phyloP scores from a whole-genome alignment of 2,888 invertebrate species.

The Saturnia pavonia region DNA sequence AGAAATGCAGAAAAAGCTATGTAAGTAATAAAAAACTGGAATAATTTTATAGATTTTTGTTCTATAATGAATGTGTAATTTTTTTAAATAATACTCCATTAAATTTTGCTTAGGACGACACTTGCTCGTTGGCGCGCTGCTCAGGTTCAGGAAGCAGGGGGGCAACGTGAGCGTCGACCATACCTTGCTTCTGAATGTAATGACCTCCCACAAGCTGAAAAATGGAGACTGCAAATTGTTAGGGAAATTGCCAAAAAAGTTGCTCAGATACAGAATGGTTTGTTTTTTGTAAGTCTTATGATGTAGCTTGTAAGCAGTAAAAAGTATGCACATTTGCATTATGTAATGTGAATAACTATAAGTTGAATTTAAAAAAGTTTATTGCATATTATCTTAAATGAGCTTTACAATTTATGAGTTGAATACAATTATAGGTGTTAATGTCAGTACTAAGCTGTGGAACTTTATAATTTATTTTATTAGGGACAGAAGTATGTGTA shows the following conservation, averaged over 20 bases:
- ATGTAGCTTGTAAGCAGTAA: not conserved
- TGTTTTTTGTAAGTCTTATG: constrained; percentile 20
- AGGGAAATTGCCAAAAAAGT: constrained; percentile 99
- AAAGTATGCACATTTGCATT: not conserved
- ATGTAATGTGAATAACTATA: not conserved
- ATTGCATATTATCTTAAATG: not conserved
- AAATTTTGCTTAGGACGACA: constrained; percentile 88
- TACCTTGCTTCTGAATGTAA: constrained; percentile 97
- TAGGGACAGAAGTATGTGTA: too few relatives aligned
- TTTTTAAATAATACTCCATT: not conserved
- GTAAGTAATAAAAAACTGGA: constrained; percentile 82
- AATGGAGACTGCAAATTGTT: constrained; percentile 98
- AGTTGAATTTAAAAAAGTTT: not conserved
- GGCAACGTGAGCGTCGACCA: constrained; percentile 93
- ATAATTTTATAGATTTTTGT: not conserved
- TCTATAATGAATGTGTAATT: not conserved
- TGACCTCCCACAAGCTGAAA: constrained; percentile 95
- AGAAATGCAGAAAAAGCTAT: constrained; percentile 98
- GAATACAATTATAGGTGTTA: not conserved
- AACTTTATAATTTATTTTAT: too few relatives aligned
- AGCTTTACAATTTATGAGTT: not conserved
- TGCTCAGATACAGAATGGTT: constrained; percentile 98
- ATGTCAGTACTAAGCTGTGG: too few relatives aligned
- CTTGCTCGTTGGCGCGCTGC: constrained; percentile 99
- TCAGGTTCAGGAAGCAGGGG: constrained; percentile 94